Percentiles rank a stretch among this genome's conserved stretches.
phyloP scores from a whole-genome alignment of 2,888 invertebrate species.

The Amphipyra berbera region DNA sequence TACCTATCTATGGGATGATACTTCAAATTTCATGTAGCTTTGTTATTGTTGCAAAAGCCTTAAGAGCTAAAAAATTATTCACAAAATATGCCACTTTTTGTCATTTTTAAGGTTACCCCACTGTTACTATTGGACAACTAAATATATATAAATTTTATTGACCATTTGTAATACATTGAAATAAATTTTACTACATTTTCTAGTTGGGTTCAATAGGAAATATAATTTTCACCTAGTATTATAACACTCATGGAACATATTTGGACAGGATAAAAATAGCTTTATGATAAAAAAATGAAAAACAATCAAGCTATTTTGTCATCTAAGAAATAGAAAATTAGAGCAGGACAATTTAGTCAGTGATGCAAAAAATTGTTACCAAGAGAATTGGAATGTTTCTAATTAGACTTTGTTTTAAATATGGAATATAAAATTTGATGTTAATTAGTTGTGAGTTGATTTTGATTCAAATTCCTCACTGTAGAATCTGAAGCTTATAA shows the following conservation, averaged over 20 bases:
- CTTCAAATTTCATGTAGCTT: not conserved
- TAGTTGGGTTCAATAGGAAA: conserved; percentile 11
- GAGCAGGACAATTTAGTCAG: conserved; percentile 28
- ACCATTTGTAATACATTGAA: no score
- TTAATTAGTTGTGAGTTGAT: conserved; percentile 15
- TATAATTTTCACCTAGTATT: conserved; percentile 54
- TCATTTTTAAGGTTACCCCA: conserved; percentile 6
- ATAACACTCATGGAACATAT: conserved; percentile 50
- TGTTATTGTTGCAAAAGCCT: conserved; percentile 6
- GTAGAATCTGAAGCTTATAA: conserved; percentile 10
- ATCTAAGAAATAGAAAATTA: conserved; percentile 3
- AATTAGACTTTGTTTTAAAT: conserved; percentile 28
- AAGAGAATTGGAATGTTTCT: conserved; percentile 29
- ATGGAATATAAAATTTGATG: conserved; percentile 8
- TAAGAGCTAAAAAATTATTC: not conserved
- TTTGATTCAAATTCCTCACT: conserved; percentile 10
- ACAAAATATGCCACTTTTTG: conserved; percentile 2
- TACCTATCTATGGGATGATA: conserved; percentile 3
- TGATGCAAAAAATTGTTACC: conserved; percentile 43
- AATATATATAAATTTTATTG: conserved; percentile 12
- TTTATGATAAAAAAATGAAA: conserved; percentile 9
- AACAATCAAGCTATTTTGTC: not conserved
- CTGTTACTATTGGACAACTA: conserved; percentile 13
- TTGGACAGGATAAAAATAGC: conserved; percentile 23
- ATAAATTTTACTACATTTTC: conserved; percentile 14